These are phyloP conservation scores for Phyllopteryx taeniolatus DNA, from an alignment of 2,113 vertebrate species.

Conservation along the genomic window DNA sequence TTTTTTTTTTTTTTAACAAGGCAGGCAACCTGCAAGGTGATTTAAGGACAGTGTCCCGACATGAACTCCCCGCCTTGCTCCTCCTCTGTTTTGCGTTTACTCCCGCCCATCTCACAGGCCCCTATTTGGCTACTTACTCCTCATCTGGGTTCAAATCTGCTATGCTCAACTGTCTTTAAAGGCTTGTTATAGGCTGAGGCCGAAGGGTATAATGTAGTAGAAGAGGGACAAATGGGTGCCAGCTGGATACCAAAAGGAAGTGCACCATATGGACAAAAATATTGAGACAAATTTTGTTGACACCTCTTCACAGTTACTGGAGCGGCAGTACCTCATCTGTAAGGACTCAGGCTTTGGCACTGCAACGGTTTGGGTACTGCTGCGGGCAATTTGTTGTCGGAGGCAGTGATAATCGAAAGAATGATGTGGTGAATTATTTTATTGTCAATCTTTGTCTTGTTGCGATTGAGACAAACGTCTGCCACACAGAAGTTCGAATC, in stretches of 20 bases:
- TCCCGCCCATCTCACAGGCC: neutral
- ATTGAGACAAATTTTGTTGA: neutral
- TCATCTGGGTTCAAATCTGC: slow-evolving; percentile 7
- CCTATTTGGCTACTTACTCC: slow-evolving; percentile 17
- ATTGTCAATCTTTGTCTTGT: no score
- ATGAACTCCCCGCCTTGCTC: slow-evolving; percentile 40
- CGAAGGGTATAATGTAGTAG: slow-evolving; percentile 9
- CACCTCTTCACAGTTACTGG: no score
- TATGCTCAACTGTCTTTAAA: neutral
- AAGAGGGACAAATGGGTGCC: slow-evolving; percentile 1
- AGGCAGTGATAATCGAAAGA: no score
- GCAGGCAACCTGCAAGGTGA: slow-evolving; percentile 17
- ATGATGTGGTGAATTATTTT: no score
- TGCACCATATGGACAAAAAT: neutral
- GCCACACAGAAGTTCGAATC: neutral
- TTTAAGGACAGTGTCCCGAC: slow-evolving; percentile 55
- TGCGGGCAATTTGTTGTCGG: no score
- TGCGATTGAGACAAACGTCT: neutral
- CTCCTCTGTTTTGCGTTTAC: slow-evolving; percentile 17
- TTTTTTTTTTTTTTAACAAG: slow-evolving; percentile 11
- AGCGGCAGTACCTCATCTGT: no score
- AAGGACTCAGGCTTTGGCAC: no score
- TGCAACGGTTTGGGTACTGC: no score
- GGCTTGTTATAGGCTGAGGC: neutral
- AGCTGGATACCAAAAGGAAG: slow-evolving; percentile 13